Conservation (phyloP, 2,797 vertebrate species). For the Platalea minor region DNA sequence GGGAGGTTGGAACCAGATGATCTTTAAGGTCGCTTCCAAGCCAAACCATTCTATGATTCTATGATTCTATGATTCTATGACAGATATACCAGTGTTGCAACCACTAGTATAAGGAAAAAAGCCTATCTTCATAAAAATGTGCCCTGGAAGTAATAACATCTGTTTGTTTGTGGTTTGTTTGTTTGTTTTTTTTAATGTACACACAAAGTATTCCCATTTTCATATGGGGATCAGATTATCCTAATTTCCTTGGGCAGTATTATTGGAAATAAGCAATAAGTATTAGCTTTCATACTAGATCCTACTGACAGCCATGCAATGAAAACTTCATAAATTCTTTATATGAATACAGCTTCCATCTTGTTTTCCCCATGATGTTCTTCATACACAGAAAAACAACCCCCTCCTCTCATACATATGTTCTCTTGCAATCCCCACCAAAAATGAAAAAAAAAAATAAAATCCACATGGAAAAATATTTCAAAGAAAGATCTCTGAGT, state of each 20-base stretch:
- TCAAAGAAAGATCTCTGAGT: background rate
- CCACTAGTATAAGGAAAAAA: background rate
- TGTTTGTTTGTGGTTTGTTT: background rate
- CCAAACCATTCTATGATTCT: no score
- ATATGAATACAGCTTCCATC: background rate
- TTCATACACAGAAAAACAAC: background rate
- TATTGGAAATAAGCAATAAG: background rate
- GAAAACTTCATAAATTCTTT: background rate
- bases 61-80: no score
- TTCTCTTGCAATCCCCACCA: background rate
- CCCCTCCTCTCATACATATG: no score
- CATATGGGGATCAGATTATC: background rate
- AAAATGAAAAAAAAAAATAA: background rate
- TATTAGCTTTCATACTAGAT: background rate
- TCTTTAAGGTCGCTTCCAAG: no score
- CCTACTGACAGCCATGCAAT: background rate
- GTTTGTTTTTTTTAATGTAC: background rate
- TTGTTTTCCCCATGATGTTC: background rate
- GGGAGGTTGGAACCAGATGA: no score
- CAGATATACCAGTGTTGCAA: background rate
- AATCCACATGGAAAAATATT: background rate
- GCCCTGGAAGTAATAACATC: background rate
- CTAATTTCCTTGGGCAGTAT: background rate
- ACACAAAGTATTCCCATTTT: background rate
- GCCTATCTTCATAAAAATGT: background rate